Base-by-base conservation (phyloP, 2,113 vertebrate species). In the Agapornis roseicollis region DNA sequence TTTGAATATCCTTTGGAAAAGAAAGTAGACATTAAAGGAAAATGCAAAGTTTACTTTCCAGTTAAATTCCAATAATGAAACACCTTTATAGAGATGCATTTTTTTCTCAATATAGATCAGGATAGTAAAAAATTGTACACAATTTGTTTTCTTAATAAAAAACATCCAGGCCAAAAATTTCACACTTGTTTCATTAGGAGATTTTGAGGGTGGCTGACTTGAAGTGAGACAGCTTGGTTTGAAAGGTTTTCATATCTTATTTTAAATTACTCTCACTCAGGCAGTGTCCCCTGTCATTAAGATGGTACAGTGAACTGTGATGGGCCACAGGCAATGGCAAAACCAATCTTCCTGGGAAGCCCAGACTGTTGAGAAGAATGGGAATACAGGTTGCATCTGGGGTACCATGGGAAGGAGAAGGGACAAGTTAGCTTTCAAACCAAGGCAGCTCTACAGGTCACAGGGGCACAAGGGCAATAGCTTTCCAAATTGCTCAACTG, bases 31-130 rank as follows among this genome's bases (percentile, higher is more conserved):
- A 85, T 52, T 56, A 88, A 88, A 73, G n/a, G 63, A 80, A 89
- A 85, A 85, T 73, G 80, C 37, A 37, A 89, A 58, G 82, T 84
- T 81, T 89, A 72, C 52, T 82, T 85, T 87, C 13, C 27, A 37
- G 11, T 91, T 87, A 81, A 89, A 66, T 23, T 77, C 19, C 50
- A 42, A 9, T 87, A 89, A 77, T 80, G 85, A 85, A 91, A 93
- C 42, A 74, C 29, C 44, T 80, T 42, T 56, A 49, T 80, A 33
- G 66, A 82, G 47, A 49, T 56, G 4, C 13, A 37, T 66, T 84
- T 85, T 37, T 47, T 89, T 63, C 41, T 65, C 1, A 0, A 0
- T 64, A 17, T 71, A 71, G 56, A 39, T 88, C 42, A 55, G 24
- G 16, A 19, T 52, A 63, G 24, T 90, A 61, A 93, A 69, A 76